These are phyloP conservation scores for Noturus placidus DNA, from an alignment of 2,113 vertebrate genomes.

Conservation along the genomic window DNA sequence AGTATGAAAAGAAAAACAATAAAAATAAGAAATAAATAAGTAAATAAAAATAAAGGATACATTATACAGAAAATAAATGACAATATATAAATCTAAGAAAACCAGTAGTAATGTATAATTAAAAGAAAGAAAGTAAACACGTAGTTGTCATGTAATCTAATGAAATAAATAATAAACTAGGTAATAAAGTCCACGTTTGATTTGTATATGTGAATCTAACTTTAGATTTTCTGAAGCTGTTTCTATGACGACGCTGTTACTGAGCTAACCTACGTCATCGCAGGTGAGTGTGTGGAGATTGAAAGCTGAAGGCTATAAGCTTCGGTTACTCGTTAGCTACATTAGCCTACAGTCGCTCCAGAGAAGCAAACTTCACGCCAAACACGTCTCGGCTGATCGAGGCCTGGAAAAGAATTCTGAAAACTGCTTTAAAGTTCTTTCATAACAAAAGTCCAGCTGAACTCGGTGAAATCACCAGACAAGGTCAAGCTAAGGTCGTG, in stretches of 20 bases:
- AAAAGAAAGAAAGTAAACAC: not conserved
- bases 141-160: not conserved
- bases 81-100: not conserved
- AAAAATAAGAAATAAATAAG: not conserved
- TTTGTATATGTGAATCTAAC: not conserved
- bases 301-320: not conserved
- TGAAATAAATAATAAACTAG: not conserved
- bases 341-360: not conserved
- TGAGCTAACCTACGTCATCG: not conserved
- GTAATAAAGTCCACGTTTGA: not conserved
- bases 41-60: not conserved
- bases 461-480: not conserved
- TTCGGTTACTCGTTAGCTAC: slow-evolving; percentile 20
- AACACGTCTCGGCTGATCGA: not conserved
- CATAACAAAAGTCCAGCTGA: not conserved
- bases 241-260: not conserved
- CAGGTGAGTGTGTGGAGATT: not conserved
- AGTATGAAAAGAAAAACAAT: not conserved
- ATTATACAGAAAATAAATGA: not conserved
- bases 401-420: not conserved
- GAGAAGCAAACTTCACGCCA: not conserved
- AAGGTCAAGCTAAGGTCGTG: not conserved
- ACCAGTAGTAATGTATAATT: not conserved
- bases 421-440: not conserved
- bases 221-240: not conserved